A percentile compares a stretch with the other conserved stretches of the same genome.
Conservation (phyloP, 2,888 invertebrate species). For the Pammene fasciana region DNA sequence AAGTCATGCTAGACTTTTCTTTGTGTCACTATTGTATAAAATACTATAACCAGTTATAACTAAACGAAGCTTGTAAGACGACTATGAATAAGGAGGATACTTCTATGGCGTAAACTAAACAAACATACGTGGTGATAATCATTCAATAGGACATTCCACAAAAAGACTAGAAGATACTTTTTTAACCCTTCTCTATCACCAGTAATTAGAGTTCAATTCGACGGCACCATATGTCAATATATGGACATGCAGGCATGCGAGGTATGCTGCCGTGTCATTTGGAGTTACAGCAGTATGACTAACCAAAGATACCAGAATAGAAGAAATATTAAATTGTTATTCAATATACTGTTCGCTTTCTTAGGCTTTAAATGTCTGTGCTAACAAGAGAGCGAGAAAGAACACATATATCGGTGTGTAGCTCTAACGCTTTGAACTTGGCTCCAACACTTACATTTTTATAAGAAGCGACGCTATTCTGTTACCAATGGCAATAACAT, state of each 20-base stretch:
- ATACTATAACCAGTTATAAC: too few species aligned
- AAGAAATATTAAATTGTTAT: not conserved
- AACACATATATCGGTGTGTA: too few species aligned
- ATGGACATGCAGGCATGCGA: constrained; percentile 14
- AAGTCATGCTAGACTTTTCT: too few species aligned
- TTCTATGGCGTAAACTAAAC: not conserved
- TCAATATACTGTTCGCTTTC: not conserved
- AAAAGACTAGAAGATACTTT: not conserved
- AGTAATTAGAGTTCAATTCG: not conserved
- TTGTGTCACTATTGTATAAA: too few species aligned
- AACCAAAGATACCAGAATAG: not conserved
- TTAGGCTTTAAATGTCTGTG: not conserved
- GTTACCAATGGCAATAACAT: not conserved
- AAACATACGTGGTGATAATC: not conserved
- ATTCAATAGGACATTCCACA: not conserved
- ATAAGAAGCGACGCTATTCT: not conserved
- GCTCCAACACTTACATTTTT: too few species aligned
- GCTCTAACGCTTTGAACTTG: too few species aligned
- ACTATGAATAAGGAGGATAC: not conserved
- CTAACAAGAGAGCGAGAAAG: not conserved
- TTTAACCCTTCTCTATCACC: not conserved
- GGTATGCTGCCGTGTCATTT: not conserved
- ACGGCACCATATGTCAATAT: not conserved
- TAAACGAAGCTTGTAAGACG: too few species aligned
- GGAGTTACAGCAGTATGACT: not conserved